Evolutionary conservation across 2,888 invertebrate species (phyloP).

Genomic region (Luperina testacea): DNA sequence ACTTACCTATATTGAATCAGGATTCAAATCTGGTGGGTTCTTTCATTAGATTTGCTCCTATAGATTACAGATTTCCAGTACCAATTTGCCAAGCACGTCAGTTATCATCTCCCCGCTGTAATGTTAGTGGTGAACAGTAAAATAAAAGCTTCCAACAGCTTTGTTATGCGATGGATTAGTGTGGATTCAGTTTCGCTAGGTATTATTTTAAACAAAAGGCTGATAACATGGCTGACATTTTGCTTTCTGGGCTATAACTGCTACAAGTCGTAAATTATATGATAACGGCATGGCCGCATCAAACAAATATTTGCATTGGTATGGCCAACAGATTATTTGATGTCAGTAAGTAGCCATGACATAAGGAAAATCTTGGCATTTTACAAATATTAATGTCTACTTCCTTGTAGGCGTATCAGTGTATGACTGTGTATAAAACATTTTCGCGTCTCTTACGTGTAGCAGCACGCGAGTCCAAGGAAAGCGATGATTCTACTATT

Average conservation of each 20-base stretch:
- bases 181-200: slow-evolving; percentile 33
- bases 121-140: slow-evolving; percentile 56
- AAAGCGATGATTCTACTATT: slow-evolving; percentile 34
- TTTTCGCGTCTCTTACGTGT: slow-evolving; percentile 15
- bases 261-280: not conserved
- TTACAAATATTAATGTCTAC: not conserved
- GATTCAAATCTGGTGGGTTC: slow-evolving; percentile 20
- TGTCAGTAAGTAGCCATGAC: not conserved
- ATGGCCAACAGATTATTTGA: not conserved
- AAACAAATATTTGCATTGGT: slow-evolving; percentile 19
- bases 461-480: slow-evolving; percentile 30
- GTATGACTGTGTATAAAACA: slow-evolving; percentile 20
- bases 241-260: not conserved
- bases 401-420: slow-evolving; percentile 16
- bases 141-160: slow-evolving; percentile 53
- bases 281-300: slow-evolving; percentile 15
- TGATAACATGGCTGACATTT: not conserved
- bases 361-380: not conserved
- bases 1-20: slow-evolving; percentile 21
- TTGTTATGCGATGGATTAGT: slow-evolving; percentile 46
- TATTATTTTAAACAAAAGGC: slow-evolving; percentile 14
- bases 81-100: slow-evolving; percentile 57
- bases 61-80: slow-evolving; percentile 47
- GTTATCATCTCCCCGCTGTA: slow-evolving; percentile 56
- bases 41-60: slow-evolving; percentile 43